A percentile compares a stretch with the other conserved stretches of the same genome.
phyloP scores from a whole-genome alignment of 2,797 vertebrate genomes.

The Bradypodion pumilum region DNA sequence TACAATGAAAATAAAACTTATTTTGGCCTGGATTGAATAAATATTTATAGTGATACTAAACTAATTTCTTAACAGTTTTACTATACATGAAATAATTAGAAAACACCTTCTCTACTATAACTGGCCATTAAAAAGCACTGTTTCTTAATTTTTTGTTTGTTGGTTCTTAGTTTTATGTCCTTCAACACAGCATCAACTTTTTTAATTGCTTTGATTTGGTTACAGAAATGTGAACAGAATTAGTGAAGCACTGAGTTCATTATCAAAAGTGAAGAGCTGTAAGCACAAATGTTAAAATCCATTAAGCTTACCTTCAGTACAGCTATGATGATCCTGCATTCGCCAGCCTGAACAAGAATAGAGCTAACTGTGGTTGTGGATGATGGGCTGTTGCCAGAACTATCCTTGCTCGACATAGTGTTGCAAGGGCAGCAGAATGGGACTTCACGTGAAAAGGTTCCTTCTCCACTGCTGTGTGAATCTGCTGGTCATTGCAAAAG shows the following conservation, averaged over 20 bases:
- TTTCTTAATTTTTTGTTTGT: background rate
- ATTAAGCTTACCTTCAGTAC: conserved; percentile 85
- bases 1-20: conserved; percentile 10
- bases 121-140: background rate
- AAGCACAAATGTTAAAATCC: background rate
- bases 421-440: conserved; percentile 8
- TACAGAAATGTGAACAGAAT: background rate
- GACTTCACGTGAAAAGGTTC: conserved; percentile 46
- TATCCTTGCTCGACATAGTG: conserved; percentile 74
- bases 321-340: conserved; percentile 82
- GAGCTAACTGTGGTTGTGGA: conserved; percentile 88
- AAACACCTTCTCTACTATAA: background rate
- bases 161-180: background rate
- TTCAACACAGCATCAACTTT: background rate
- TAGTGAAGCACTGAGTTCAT: background rate
- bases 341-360: conserved; percentile 87
- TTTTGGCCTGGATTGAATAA: background rate
- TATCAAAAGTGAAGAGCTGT: background rate
- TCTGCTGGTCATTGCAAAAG: conserved; percentile 55
- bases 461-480: background rate
- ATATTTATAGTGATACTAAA: conserved; percentile 1
- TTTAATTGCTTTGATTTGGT: background rate
- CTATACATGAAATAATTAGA: conserved; percentile 14
- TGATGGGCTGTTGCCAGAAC: conserved; percentile 56
- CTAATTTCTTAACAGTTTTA: background rate